Percentiles rank a stretch among this genome's conserved stretches.
Evolutionary conservation across 2,888 invertebrate genomes (phyloP).

Genomic region (Apoda limacodes): DNA sequence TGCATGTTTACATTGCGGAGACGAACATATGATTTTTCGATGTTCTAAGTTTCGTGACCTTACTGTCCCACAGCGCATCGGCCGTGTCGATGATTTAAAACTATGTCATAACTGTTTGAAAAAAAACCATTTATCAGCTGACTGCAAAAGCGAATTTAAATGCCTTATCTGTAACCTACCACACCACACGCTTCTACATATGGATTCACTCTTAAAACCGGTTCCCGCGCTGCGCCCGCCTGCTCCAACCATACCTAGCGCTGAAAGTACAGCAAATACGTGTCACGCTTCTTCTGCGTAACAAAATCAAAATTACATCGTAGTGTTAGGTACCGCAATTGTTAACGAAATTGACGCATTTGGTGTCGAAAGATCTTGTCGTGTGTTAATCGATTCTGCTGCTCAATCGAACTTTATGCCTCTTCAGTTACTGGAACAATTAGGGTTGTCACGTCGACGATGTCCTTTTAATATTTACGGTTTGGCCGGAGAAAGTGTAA

Average conservation of each 20-base stretch:
- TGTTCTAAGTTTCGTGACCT: constrained; percentile 4
- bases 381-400: constrained; percentile 6
- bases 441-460: constrained; percentile 3
- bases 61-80: constrained; percentile 1
- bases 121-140: too few species aligned
- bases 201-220: background rate
- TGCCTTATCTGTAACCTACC: constrained; percentile 1
- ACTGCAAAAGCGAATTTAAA: background rate
- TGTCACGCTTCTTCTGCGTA: background rate
- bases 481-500: background rate
- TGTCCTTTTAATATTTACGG: constrained; percentile 3
- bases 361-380: constrained; percentile 1
- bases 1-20: constrained; percentile 1
- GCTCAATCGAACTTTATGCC: constrained; percentile 5
- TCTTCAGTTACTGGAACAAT: background rate
- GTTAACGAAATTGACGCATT: background rate
- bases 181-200: constrained; percentile 2
- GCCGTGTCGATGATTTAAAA: constrained; percentile 4
- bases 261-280: background rate
- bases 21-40: constrained; percentile 4
- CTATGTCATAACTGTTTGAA: constrained; percentile 3
- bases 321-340: constrained; percentile 4
- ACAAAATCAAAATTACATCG: constrained; percentile 1
- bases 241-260: background rate
- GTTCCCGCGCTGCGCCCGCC: background rate